Base-by-base conservation (phyloP, 2,797 vertebrate species). In the Rallus crepitans region DNA sequence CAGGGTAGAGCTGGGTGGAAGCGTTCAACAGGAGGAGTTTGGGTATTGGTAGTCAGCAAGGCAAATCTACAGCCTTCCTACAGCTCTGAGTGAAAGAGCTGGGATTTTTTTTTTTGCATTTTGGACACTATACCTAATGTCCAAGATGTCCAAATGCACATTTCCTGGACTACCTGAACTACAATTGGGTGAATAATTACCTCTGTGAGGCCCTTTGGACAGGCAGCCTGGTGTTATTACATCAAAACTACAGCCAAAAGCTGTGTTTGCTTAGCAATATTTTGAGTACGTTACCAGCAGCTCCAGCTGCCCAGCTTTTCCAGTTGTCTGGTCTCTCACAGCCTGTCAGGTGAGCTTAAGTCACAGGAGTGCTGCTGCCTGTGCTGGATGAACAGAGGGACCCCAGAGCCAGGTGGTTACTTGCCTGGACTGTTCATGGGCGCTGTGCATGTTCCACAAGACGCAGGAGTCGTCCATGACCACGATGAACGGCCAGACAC, bases 391-490 rank as follows among this genome's bases (percentile, higher is more conserved):
- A 37, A 37, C 5, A 42, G 71, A 39, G 33, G 50, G 19, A 28
- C 2, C 55, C 37, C 68, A n/a, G 52, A 0, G 0, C n/a, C 4
- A 25, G 21, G 40, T 39, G 15, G 71, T 57, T 23, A 56, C 77
- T 42, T 97, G 99, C 99, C 99, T 98, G 30, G 93, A 97, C 84
- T 97, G 97, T 77, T 99, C 98, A 2, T 98, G 97, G 35, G 94
- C 40, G 5, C 98, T 98, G 89, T 99, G 98, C 94, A 98, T 96
- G 93, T 99, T 99, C 99, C 99, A 99, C 82, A 99, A 95, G 78
- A 99, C 99, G 0, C 99, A 99, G 9, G 99, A 99, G 97, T 99
- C 99, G 0, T 99, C 99, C 99, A 99, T 99, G 97, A 99, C 98
- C 69, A 99, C 98, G 0, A 99, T 99, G 97, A 99, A 99, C 3